Evolutionary conservation across 2,113 vertebrate genomes (phyloP).

Genomic region (Rousettus leschenaultii): DNA sequence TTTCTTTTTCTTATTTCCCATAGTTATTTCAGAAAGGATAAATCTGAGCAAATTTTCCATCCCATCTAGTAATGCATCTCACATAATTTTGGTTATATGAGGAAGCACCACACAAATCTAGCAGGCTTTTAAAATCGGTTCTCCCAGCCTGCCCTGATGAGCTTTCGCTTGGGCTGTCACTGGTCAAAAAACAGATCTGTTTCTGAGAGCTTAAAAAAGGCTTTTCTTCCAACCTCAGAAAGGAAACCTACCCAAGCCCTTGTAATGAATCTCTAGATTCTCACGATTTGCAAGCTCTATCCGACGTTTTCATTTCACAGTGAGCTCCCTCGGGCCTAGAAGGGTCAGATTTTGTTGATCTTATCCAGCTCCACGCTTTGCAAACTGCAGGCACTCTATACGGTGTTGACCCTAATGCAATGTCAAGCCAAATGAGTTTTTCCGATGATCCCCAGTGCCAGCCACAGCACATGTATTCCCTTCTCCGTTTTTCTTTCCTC

Average conservation of each 20-base stretch:
- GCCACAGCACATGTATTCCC: not conserved
- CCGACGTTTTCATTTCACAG: not conserved
- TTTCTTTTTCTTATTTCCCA: not conserved
- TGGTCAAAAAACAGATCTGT: not conserved
- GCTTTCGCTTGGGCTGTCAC: not conserved
- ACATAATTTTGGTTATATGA: not conserved
- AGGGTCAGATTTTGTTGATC: not conserved
- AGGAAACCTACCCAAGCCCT: not conserved
- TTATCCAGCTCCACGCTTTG: not conserved
- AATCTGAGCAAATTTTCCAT: not conserved
- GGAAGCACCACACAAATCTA: not conserved
- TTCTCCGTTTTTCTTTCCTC: not conserved
- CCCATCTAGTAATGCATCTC: not conserved
- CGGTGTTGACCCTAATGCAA: not conserved
- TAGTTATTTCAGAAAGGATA: not conserved
- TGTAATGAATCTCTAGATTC: not conserved
- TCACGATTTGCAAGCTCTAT: not conserved
- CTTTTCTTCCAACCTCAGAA: not conserved
- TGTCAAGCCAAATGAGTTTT: not conserved
- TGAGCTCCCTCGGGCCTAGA: not conserved
- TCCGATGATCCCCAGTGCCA: not conserved
- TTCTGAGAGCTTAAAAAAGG: not conserved
- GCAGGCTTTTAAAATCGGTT: not conserved
- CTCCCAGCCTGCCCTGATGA: not conserved
- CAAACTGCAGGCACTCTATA: not conserved